These are phyloP conservation scores for Dryocosmus kuriphilus DNA, from an alignment of 2,888 invertebrate genomes.

Conservation along the genomic window DNA sequence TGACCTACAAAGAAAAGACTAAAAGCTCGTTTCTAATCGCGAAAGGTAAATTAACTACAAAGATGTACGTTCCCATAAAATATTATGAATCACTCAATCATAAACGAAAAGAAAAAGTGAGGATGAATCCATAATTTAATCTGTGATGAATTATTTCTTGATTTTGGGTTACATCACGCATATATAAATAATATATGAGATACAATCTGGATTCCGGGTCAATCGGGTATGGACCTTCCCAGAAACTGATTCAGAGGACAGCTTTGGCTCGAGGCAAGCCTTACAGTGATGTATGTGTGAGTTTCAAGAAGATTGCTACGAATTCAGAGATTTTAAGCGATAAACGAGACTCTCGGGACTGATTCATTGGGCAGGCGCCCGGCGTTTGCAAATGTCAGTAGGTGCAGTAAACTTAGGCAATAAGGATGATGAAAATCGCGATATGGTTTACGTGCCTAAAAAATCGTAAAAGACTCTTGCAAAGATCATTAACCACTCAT, in stretches of 20 bases:
- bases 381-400: not conserved
- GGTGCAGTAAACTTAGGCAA: slow-evolving; percentile 4
- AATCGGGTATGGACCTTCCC: slow-evolving; percentile 49
- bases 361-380: slow-evolving; percentile 51
- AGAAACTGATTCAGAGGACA: slow-evolving; percentile 60
- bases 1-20: too few species aligned
- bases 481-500: not conserved
- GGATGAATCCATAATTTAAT: not conserved
- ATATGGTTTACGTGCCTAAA: not conserved
- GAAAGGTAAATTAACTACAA: not conserved
- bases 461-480: not conserved
- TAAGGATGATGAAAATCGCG: not conserved
- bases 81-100: not conserved
- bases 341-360: slow-evolving; percentile 43
- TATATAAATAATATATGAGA: slow-evolving; percentile 50
- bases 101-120: not conserved
- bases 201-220: slow-evolving; percentile 54
- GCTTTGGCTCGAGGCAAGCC: slow-evolving; percentile 49
- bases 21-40: not conserved
- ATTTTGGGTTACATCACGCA: slow-evolving; percentile 2
- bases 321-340: slow-evolving; percentile 42
- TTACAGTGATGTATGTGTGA: slow-evolving; percentile 59
- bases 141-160: not conserved
- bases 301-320: slow-evolving; percentile 54
- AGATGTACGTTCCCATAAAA: not conserved